Conservation (phyloP, 2,113 vertebrate species). For the Merops nubicus region DNA sequence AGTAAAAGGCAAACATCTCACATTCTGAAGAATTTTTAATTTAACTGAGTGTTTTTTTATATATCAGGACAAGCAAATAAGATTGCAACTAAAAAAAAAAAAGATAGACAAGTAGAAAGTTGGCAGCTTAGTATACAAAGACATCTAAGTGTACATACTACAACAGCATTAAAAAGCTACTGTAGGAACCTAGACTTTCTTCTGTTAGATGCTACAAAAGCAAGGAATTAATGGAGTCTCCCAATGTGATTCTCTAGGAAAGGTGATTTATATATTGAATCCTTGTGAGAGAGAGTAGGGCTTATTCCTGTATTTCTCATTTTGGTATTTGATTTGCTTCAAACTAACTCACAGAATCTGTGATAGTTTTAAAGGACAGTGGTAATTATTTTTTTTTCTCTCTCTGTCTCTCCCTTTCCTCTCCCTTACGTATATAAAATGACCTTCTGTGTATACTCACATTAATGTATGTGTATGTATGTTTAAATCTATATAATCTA, state of each 20-base stretch:
- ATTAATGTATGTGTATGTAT: background rate
- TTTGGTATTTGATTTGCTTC: background rate
- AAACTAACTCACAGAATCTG: background rate
- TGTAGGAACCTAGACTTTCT: background rate
- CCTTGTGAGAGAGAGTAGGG: background rate
- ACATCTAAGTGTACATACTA: background rate
- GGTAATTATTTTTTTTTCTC: background rate
- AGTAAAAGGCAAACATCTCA: conserved; percentile 19
- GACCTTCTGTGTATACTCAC: background rate
- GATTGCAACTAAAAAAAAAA: background rate
- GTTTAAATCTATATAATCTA: background rate
- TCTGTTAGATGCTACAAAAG: background rate
- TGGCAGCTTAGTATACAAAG: background rate
- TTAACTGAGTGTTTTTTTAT: background rate
- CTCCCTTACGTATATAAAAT: background rate
- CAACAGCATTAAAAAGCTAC: background rate
- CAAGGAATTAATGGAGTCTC: background rate
- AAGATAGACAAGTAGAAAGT: background rate
- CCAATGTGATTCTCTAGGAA: background rate
- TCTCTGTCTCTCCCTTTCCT: background rate
- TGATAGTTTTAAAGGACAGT: background rate
- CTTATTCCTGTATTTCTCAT: background rate
- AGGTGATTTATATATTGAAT: background rate
- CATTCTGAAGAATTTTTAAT: conserved; percentile 18
- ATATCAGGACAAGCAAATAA: background rate